Evolutionary conservation across 2,797 vertebrate genomes (phyloP), one percentile per base, ranked within the genome.

Genomic region (Myotis daubentonii): DNA sequence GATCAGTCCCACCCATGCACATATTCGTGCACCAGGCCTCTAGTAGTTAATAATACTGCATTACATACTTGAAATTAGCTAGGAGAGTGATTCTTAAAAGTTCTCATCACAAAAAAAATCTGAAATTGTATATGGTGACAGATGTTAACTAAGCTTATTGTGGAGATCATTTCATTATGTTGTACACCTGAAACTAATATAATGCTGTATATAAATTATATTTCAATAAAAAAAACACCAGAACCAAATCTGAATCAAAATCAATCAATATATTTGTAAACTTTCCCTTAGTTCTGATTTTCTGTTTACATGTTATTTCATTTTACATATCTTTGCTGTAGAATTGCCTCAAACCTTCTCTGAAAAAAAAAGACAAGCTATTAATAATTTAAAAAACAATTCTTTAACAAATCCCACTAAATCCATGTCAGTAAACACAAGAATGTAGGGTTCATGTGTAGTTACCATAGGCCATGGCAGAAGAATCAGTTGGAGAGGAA

Each of bases 281-380:
- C 20, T 86, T 89, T 68, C 86, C 33, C 57, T 92, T 49, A 66
- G 53, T 93, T 47, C 76, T 76, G 30, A 82, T 38, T 80, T 76
- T 23, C 79, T 95, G 11, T 47, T 81, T 70, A 49, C 28, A 25
- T 68, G 44, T 30, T 60, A n/a, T 72, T 83, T 88, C 19, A 44
- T 28, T 51, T 79, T 57, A 60, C 28, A 2, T 15, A 30, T 75
- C 84, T 92, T 79, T 88, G 78, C 38, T 83, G 4, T 8, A 57
- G 60, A 74, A 47, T 2, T 57, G 28, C 47, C 13, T 60, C n/a
- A 88, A 71, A 83, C 49, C 23, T 47, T 89, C 87, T 41, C 22
- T 38, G 12, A 55, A 9, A 79, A 28, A 57, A 72, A 78, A 66
- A 79, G 9, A 41, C n/a, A 66, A 57, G 20, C 5, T 80, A 36